Base-by-base conservation (phyloP, 2,888 invertebrate species). In the Tipula lateralis region DNA sequence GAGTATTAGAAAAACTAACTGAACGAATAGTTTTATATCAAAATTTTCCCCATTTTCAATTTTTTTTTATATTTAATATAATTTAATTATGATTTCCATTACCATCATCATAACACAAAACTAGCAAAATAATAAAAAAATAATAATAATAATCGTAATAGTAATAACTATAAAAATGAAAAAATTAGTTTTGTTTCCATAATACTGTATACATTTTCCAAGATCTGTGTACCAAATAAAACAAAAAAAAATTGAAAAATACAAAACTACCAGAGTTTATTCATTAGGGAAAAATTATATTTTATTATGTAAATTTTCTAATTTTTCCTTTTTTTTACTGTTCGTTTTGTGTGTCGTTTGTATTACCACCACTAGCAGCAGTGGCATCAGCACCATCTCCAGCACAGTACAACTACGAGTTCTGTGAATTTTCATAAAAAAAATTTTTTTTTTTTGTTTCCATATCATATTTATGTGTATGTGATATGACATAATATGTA, bases 301-400 rank as follows among this genome's bases (percentile, higher is more conserved):
- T 66, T 66, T 66, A 66, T 66, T 66, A 66, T 66, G 66, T 66
- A 66, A 66, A 66, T 66, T 66, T 66, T 66, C 66, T 66, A 66
- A 66, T 66, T 66, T 66, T 66, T 24, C 66, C 16, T 13, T 66
- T 66, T 66, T 66, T 66, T 66, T 66, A 24, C 1, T 24, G 66
- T 24, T 13, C 24, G 19, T 24, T 66, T 9, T 66, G 66, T 66
- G 24, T 66, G 66, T 24, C 66, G 3, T 66, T 66, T 66, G 24
- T 66, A 66, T 66, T 9, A 7, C 24, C 19, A 66, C 3, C 16
- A 44, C 16, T 16, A 44, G n/a, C 44, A 44, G 36, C 16, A 9
- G 39, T 13, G 13, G 9, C 12, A 39, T 9, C 13, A 39, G 39
- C 12, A 39, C 13, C 13, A 39, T 9, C 12, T 13, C 13, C 13